Base-by-base conservation (phyloP, 2,797 vertebrate genomes). In the Labroides dimidiatus region DNA sequence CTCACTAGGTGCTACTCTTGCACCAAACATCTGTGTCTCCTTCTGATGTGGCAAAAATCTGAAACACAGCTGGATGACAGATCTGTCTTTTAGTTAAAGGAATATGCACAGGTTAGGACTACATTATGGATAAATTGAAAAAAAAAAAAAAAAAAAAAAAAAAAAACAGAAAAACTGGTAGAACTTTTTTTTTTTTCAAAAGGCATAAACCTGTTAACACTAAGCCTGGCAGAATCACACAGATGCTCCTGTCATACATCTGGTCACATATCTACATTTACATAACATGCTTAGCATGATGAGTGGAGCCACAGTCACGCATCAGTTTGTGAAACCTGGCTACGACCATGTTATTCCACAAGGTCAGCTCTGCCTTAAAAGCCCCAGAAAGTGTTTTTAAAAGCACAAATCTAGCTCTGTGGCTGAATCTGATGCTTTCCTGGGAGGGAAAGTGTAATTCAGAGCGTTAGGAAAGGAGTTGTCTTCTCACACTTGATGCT, bases 1-100 rank as follows among this genome's bases (percentile, higher is more conserved):
- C 93, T 75, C 66, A 94, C 11, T 8, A 37, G 36, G 36, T 37
- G 36, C 36, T 37, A 12, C 9, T 37, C 36, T 37, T 37, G 36
- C 36, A 37, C 11, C 8, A 8, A 12, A 37, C 37, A 39, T 14
- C 37, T 39, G 37, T 2, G 37, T 39, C 37, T 39, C 37, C 37
- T 39, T 14, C 13, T 39, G 13, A 14, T 39, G 10, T 39, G 13
- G 37, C 2, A 13, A 39, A 3, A 39, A 14, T 4, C 37, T 39
- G 37, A 39, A 39, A 39, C 37, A 39, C 30, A 39, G 30, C 37
- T 13, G 37, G 12, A 39, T 14, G 13, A 12, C 11, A 39, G 13
- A 12, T 2, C 13, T 39, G 37, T 39, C 37, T 2, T 14, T 4
- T 9, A 39, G 37, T 39, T 13, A 39, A 39, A 39, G 37, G 37